Conservation (phyloP, 2,888 invertebrate genomes). For the Busseola fusca region DNA sequence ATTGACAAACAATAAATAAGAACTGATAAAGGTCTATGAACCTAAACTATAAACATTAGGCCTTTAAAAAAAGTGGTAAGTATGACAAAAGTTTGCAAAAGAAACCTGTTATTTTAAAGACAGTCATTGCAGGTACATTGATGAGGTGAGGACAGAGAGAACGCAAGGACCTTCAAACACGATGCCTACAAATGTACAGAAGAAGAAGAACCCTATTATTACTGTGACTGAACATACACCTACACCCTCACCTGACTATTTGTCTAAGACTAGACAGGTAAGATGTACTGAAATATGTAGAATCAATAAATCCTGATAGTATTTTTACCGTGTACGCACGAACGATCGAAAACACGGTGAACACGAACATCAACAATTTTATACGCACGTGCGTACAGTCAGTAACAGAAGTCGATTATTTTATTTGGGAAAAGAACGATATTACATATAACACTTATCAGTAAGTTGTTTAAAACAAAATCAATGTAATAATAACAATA, state of each 20-base stretch:
- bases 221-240: conserved; percentile 99
- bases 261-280: conserved; percentile 91
- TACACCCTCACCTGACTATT: conserved; percentile 95
- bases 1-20: conserved; percentile 4
- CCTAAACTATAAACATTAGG: not conserved
- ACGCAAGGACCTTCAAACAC: conserved; percentile 87
- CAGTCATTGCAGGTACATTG: conserved; percentile 90
- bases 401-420: too few species aligned
- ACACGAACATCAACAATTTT: too few species aligned
- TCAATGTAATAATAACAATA: too few species aligned
- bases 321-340: too few species aligned
- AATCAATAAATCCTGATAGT: not conserved
- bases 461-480: too few species aligned
- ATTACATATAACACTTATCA: too few species aligned
- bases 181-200: conserved; percentile 86
- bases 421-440: too few species aligned
- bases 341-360: too few species aligned
- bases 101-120: conserved; percentile 22
- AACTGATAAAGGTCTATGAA: not conserved
- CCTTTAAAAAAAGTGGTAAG: conserved; percentile 42
- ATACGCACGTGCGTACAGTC: too few species aligned
- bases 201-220: conserved; percentile 97
- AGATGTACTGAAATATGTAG: not conserved
- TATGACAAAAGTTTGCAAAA: conserved; percentile 15
- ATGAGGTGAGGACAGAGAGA: conserved; percentile 91